These are phyloP conservation scores for Lepidochrysops patricia DNA, from an alignment of 2,888 invertebrate genomes.

Conservation along the genomic window DNA sequence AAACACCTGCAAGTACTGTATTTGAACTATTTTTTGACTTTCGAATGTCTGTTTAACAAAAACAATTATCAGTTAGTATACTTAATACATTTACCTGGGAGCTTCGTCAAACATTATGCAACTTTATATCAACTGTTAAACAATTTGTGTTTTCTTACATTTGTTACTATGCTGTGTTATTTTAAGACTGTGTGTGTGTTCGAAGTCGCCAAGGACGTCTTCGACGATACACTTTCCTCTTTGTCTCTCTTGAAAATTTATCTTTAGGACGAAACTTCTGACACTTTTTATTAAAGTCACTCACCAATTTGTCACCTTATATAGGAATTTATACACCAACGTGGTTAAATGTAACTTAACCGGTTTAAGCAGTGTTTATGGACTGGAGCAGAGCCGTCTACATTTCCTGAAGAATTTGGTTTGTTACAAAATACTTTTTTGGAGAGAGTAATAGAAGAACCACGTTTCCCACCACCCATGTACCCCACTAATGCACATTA, in stretches of 20 bases:
- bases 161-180: not conserved
- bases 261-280: not conserved
- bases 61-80: not conserved
- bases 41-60: too few relatives aligned
- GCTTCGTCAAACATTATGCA: not conserved
- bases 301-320: not conserved
- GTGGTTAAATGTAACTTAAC: not conserved
- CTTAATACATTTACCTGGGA: too few relatives aligned
- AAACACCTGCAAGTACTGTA: too few relatives aligned
- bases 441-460: not conserved
- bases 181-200: not conserved
- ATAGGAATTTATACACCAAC: not conserved
- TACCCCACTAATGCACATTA: constrained; percentile 7
- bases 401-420: constrained; percentile 5
- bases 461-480: not conserved
- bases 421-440: constrained; percentile 1
- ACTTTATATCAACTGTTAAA: not conserved
- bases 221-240: not conserved
- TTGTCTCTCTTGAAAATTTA: not conserved
- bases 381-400: not conserved
- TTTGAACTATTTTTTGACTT: too few relatives aligned
- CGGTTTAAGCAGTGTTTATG: not conserved
- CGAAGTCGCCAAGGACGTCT: not conserved
- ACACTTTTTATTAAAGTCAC: not conserved
- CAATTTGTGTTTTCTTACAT: not conserved